Conservation (phyloP, 2,888 invertebrate genomes). For the Aromia moschata region DNA sequence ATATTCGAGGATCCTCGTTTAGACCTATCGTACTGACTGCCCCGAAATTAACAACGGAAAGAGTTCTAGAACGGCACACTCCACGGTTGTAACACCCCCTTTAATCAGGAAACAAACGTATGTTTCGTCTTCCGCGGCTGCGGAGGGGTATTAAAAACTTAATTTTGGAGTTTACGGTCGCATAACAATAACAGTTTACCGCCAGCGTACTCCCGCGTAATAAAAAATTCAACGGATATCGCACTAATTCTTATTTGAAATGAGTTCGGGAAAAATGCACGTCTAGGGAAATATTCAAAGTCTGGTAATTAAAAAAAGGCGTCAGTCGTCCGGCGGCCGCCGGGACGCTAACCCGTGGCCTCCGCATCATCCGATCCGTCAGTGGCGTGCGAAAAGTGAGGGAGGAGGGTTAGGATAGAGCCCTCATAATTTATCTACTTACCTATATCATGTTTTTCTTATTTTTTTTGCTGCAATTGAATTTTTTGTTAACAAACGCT, state of each 20-base stretch:
- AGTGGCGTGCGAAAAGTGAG: too few species aligned
- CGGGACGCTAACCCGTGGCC: constrained; percentile 4
- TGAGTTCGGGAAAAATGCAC: constrained; percentile 58
- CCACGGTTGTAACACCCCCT: background rate
- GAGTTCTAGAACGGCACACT: too few species aligned
- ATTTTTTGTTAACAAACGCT: too few species aligned
- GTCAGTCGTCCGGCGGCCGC: constrained; percentile 23
- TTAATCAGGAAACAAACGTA: constrained; percentile 18
- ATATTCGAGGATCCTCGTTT: background rate
- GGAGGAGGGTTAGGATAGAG: too few species aligned
- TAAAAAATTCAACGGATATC: constrained; percentile 52
- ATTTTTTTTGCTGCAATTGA: too few species aligned
- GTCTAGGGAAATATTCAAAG: constrained; percentile 56
- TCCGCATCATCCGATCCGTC: constrained; percentile 14
- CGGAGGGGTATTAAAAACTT: constrained; percentile 38
- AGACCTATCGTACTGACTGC: background rate
- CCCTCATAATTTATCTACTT: too few species aligned
- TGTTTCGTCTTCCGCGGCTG: constrained; percentile 29
- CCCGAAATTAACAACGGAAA: too few species aligned
- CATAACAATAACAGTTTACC: constrained; percentile 47
- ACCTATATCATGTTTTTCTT: too few species aligned
- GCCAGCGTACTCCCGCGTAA: constrained; percentile 42
- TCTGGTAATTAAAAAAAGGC: constrained; percentile 56
- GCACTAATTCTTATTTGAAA: constrained; percentile 58
- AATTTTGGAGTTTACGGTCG: constrained; percentile 40